Evolutionary conservation across 1,140 invertebrate genomes (phyloP), one percentile per base, ranked within the genome.

Genomic region (Caenorhabditis tropicalis): DNA sequence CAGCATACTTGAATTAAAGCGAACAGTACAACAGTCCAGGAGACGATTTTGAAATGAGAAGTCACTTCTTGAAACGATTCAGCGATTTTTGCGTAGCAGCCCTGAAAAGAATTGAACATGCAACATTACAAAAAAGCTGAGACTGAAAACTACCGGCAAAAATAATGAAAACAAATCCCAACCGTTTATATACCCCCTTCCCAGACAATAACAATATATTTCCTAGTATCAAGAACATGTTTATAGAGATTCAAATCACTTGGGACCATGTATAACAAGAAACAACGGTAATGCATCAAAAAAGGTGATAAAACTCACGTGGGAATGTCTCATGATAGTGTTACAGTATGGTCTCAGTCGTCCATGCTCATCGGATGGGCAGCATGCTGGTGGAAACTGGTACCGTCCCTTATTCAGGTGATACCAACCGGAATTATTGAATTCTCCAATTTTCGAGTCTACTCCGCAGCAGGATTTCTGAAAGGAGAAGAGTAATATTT

Each of bases 391-490:
- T 15, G 90, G 90, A 43, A 91, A 90, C 24, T 89, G 81, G 82
- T 87, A 81, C 12, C 81, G 85, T 33, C 84, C 82, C 19, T 58
- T 36, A 12, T 81, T 87, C 79, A 89, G 49, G 5, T 58, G 43
- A 33, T 56, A 91, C 90, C 90, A 91, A 1, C 89, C 90, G 65
- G 86, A 87, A 27, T 89, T 81, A 48, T 88, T 86, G 80, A 91
- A 91, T 80, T 91, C 90, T 15, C 90, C 90, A 15, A 88, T 36
- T 82, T 84, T 85, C 15, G 90, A 91, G 74, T 91, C 89, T 31
- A 91, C 90, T 48, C 90, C 90, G 60, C 90, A 91, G 82, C 90
- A 91, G 16, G 82, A 60, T 49, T 91, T 91, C 90, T 90, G 83
- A 6, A 88, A 84, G 27, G n/a, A 33, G 1, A 15, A 31, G 24